These are phyloP conservation scores for Sipunculus nudus DNA, from an alignment of 2,888 invertebrate genomes.

Conservation along the genomic window DNA sequence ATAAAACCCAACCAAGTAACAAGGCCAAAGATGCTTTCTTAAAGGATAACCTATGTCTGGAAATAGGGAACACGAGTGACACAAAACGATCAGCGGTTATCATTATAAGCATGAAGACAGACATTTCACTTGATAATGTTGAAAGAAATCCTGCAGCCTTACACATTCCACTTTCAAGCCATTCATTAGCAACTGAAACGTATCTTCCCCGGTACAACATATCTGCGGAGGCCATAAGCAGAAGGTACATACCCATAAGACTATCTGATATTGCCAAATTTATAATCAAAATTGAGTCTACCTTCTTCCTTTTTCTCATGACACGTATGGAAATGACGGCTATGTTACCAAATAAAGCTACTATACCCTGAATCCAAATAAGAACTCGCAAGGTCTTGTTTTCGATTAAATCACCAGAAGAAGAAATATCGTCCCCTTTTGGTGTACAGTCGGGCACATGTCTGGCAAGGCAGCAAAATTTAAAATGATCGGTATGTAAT, in stretches of 20 bases:
- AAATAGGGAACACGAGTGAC: not conserved
- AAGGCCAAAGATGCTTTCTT: not conserved
- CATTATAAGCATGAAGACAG: slow-evolving; percentile 4
- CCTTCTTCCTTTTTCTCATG: no score
- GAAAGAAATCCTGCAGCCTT: slow-evolving; percentile 19
- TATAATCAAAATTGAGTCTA: slow-evolving; percentile 18
- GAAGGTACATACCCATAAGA: slow-evolving; percentile 13
- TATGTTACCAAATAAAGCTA: no score
- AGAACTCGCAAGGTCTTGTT: no score
- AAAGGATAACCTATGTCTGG: not conserved
- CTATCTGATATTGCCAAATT: slow-evolving; percentile 22
- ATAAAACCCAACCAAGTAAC: slow-evolving; percentile 11
- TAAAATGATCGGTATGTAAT: no score
- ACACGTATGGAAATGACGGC: no score
- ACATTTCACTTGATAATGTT: slow-evolving; percentile 14
- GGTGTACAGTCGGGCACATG: no score
- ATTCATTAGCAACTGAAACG: slow-evolving; percentile 11
- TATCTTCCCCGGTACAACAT: slow-evolving; percentile 5
- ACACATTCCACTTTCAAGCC: slow-evolving; percentile 17
- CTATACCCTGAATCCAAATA: no score
- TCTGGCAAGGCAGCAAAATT: no score
- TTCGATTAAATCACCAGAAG: no score
- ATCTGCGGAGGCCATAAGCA: slow-evolving; percentile 18
- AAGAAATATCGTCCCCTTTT: no score
- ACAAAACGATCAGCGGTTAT: slow-evolving; percentile 11